Conservation (phyloP, 2,113 vertebrate species). For the Bos javanicus region DNA sequence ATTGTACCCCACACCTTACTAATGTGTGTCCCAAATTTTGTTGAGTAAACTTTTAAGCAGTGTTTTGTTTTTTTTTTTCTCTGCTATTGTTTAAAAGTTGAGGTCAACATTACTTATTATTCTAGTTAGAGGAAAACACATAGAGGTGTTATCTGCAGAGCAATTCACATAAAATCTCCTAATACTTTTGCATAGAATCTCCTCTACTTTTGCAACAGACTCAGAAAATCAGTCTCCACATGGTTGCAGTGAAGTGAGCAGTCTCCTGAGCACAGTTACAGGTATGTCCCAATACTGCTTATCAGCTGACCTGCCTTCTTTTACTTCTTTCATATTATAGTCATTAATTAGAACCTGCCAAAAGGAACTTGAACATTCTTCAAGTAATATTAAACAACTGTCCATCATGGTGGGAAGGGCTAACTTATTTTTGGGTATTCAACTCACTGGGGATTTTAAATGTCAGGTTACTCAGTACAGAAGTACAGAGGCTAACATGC, state of each 20-base stretch:
- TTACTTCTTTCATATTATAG: background rate
- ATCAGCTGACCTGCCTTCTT: background rate
- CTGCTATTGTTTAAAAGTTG: background rate
- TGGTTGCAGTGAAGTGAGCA: background rate
- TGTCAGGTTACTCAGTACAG: background rate
- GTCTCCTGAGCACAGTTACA: background rate
- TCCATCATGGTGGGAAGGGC: background rate
- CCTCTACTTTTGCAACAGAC: background rate
- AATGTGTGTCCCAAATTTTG: background rate
- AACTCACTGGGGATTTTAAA: background rate
- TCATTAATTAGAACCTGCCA: background rate
- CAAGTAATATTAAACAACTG: background rate
- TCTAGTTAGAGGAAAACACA: background rate
- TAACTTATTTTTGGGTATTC: slow-evolving; percentile 11
- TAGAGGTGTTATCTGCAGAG: background rate
- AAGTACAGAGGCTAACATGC: slow-evolving; percentile 13
- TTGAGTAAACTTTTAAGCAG: background rate
- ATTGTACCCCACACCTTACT: background rate
- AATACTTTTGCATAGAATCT: background rate
- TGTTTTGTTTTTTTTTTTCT: background rate
- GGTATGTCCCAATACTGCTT: background rate
- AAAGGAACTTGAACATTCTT: background rate
- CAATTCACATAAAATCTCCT: background rate
- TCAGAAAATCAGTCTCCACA: background rate
- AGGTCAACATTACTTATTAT: background rate